Conservation (phyloP, 2,888 invertebrate species). For the Acanthacorydalis orientalis region DNA sequence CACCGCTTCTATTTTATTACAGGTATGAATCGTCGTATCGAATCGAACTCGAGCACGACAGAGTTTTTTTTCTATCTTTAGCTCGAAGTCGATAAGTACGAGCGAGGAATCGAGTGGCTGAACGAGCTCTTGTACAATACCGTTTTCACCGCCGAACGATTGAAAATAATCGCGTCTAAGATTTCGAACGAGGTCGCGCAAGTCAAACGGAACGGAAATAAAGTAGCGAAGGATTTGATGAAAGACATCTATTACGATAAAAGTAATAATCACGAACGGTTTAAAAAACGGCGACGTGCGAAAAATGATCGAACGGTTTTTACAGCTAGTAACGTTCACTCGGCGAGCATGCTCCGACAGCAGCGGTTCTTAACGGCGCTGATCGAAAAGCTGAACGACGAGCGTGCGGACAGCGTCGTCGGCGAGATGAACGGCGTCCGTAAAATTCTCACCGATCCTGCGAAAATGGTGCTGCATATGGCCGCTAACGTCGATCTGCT, state of each 20-base stretch:
- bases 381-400: constrained; percentile 37
- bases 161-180: constrained; percentile 63
- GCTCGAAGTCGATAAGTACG: constrained; percentile 63
- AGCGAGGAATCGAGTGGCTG: constrained; percentile 57
- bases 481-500: constrained; percentile 52
- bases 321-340: constrained; percentile 53
- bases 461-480: constrained; percentile 52
- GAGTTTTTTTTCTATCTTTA: constrained; percentile 18
- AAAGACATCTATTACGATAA: constrained; percentile 38
- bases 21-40: constrained; percentile 29
- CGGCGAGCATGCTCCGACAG: constrained; percentile 56
- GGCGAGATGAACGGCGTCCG: constrained; percentile 40
- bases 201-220: constrained; percentile 53
- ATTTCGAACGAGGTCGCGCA: constrained; percentile 67
- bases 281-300: neutral
- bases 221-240: constrained; percentile 44
- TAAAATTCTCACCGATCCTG: constrained; percentile 35
- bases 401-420: constrained; percentile 29
- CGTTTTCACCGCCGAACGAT: constrained; percentile 51
- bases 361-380: constrained; percentile 56
- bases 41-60: no score
- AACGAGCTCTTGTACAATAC: constrained; percentile 56
- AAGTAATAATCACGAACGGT: constrained; percentile 26
- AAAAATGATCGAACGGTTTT: constrained; percentile 4
- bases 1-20: constrained; percentile 43